Evolutionary conservation across 2,888 invertebrate species (phyloP).

Genomic region (Acanthacorydalis orientalis): DNA sequence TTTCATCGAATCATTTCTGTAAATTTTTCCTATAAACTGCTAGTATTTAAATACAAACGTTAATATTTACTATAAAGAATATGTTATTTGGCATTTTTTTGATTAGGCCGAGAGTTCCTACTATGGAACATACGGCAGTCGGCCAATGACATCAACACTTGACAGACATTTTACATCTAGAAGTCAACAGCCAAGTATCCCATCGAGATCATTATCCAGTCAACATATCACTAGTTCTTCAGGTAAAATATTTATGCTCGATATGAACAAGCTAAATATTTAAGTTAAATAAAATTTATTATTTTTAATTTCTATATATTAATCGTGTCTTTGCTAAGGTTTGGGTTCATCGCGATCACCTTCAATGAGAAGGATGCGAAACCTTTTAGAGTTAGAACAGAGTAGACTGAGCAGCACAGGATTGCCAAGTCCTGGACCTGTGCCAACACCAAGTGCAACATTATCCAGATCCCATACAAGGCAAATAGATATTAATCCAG

Average conservation of each 20-base stretch:
- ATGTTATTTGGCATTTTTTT: background rate
- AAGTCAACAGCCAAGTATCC: constrained; percentile 37
- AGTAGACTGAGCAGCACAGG: constrained; percentile 31
- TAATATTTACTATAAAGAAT: too few species aligned
- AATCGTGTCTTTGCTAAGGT: constrained; percentile 12
- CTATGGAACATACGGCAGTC: constrained; percentile 43
- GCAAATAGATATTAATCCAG: constrained; percentile 77
- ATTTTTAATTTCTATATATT: too few species aligned
- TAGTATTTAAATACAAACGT: too few species aligned
- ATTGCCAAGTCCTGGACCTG: constrained; percentile 52
- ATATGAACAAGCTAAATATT: background rate
- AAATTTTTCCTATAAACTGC: too few species aligned
- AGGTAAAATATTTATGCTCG: constrained; percentile 14
- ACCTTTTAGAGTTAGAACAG: constrained; percentile 54
- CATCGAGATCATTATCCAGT: constrained; percentile 58
- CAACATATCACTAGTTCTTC: constrained; percentile 45
- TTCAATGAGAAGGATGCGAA: constrained; percentile 65
- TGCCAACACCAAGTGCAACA: constrained; percentile 62
- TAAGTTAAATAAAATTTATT: too few species aligned
- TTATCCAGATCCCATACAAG: constrained; percentile 51
- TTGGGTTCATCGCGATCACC: constrained; percentile 39
- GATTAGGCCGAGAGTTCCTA: constrained; percentile 34
- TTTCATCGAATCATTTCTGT: too few species aligned
- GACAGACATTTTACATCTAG: constrained; percentile 44
- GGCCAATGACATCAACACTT: constrained; percentile 48